Evolutionary conservation across 2,797 vertebrate species (phyloP), one percentile per base, ranked within the genome.

Genomic region (Adrianichthys oophorus): DNA sequence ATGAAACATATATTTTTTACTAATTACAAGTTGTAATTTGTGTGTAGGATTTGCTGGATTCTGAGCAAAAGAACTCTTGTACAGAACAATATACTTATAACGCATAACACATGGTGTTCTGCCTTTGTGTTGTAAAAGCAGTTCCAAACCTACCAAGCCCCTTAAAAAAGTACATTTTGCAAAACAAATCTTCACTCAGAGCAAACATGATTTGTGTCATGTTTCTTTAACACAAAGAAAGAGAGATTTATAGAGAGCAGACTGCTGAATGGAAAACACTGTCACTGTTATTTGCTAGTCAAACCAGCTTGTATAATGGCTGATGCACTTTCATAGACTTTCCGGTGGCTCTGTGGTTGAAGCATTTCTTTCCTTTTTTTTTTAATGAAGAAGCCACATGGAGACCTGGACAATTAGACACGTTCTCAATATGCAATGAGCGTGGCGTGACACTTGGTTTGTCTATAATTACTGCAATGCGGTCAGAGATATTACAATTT

Each of bases 251-350:
- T 32, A 48, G 18, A 32, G n/a, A 62, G 42, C 1, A 2, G 23
- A 71, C 26, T 65, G 60, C 52, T 65, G 56, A 50, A 59, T 63
- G 61, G 59, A 56, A 66, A 59, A 70, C 44, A 51, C 49, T 62
- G 65, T 68, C 54, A 56, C 43, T 58, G 47, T 76, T 79, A 75
- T 69, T 70, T 68, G 64, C 66, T 59, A 56, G 50, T 76, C 68
- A 75, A 68, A 72, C 52, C 51, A 59, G 64, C 78, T 86, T 65
- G 84, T 70, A 80, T 82, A 84, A 86, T 65, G 84, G 70, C 62
- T 80, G 69, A 72, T 66, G 63, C 72, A 78, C 70, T 84, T 86
- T 87, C 59, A 80, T 72, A 70, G 73, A 70, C 72, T 82, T 82
- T 57, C 51, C 45, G 49, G 66, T 69, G 70, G 72, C 66, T 74